Evolutionary conservation across 2,888 invertebrate genomes (phyloP), one percentile per base, ranked within the genome.

Genomic region (Norana najaformis): DNA sequence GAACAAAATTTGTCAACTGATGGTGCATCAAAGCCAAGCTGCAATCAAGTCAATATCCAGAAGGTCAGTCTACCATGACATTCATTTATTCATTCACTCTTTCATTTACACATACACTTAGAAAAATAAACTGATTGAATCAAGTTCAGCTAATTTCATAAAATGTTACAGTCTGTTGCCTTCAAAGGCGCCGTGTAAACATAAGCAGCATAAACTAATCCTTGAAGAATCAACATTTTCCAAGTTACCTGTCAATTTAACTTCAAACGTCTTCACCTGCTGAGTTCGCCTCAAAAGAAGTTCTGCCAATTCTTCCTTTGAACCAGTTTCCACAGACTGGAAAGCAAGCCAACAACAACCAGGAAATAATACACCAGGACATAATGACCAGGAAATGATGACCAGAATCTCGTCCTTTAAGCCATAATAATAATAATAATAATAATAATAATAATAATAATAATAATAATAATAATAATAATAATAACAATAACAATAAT

Each of bases 181-280:
- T 47, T 23, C 4, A 69, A 69, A 69, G 69, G 69, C n/a, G 8
- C 8, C n/a, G 11, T 13, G n/a, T 69, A 69, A 69, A 69, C n/a
- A n/a, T 1, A n/a, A 30, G 30, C 30, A 53, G 30, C 23, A 30
- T 23, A 53, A 30, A 53, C 30, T 30, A 53, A 30, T 53, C 4
- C 53, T 6, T 69, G n/a, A 69, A 2, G 69, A 69, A 69, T n/a
- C n/a, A 69, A 69, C n/a, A 11, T 30, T n/a, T 11, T n/a, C 30
- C 69, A 69, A 85, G 18, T 85, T 90, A 94, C 94, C 94, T 91
- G 92, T 92, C 39, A 94, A 92, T 92, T 93, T 94, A 20, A 91
- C 91, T 90, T 94, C 94, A 89, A 93, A 91, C 89, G 93, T 94
- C 89, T 93, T 94, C 90, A 94, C 93, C 90, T 93, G 93, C 83